Base-by-base conservation (phyloP, 2,888 invertebrate species). In the Cephus pygmeus region DNA sequence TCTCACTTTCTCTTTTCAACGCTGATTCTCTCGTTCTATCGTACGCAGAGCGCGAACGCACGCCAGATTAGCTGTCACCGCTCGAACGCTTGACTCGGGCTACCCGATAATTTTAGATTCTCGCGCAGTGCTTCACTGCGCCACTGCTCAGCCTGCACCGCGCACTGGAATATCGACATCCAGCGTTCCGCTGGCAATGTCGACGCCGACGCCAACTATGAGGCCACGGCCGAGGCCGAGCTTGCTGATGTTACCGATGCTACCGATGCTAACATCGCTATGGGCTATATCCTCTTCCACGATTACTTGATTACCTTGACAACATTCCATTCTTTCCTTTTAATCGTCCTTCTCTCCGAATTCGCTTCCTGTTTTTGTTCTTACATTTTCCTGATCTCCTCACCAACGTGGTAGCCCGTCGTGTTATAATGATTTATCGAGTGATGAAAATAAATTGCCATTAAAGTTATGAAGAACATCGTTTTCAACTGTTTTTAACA, bases 151-250 rank as follows among this genome's bases (percentile, higher is more conserved):
- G 85, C 88, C 86, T 86, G 88, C 83, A 87, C 85, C 85, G 91
- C 91, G 91, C 91, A 91, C 88, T 87, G 86, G 85, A 88, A 88
- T 91, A 91, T 91, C 90, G 91, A 91, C 90, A 86, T 86, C 79
- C 87, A 82, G 77, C 71, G 30, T 69, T 30, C n/a, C 69, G 36
- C 36, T 36, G 36, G 36, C 36, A 36, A 36, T 36, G 36, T 36
- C 15, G 36, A 36, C 36, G 36, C 36, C 36, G 36, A 36, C 69
- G 69, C 30, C 12, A 69, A 30, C 69, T 11, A 69, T 30, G 69
- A 30, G 69, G 33, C 69, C 69, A 33, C 69, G 69, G 33, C 69
- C 69, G 69, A 30, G 69, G 33, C 33, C 69, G 33, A 69, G 33
- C 30, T 36, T 69, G 30, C 69, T 69, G 69, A 30, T 69, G 30